Evolutionary conservation across 2,113 vertebrate species (phyloP), one percentile per base, ranked within the genome.

Genomic region (Podilymbus podiceps): DNA sequence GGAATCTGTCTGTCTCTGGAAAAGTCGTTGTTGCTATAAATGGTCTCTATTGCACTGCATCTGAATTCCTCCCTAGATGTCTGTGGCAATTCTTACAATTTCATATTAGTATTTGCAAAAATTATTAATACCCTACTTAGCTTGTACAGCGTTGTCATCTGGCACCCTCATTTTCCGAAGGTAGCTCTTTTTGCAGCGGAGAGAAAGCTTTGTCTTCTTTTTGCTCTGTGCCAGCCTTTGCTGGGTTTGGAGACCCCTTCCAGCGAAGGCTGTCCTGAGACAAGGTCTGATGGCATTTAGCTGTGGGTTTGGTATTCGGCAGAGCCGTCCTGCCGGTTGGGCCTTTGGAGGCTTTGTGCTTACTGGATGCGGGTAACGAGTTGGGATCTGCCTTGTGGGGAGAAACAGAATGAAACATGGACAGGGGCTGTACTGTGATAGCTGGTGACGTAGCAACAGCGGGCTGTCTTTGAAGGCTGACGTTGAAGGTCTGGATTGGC

Each of bases 361-460:
- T 55, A 30, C 3, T 20, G 42, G 49, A 21, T 62, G 27, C 42
- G 42, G 10, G 17, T 33, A 46, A 50, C 2, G 7, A 63, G 22
- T 49, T 63, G 44, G 52, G 40, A 85, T 31, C 50, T 85, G 63
- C 46, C 20, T 19, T n/a, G 22, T 15, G 12, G 49, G 3, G 31
- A 80, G 68, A 59, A 64, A 63, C 13, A 15, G 30, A 67, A 79
- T 40, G 42, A 47, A 87, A 49, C 0, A 0, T 18, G 17, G 58
- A 33, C n/a, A 24, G 0, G 8, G 60, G 64, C 1, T 0, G 15
- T n/a, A 30, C 22, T 49, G 11, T 4, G 30, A 33, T 6, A 33
- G 12, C 40, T 73, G 58, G 14, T 21, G 62, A 64, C 30, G 19
- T 1, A 22, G 22, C 40, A 67, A 24, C 6, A 33, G 35, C 23